A percentile compares a stretch with the other conserved stretches of the same genome.
Evolutionary conservation across 1,140 invertebrate genomes (phyloP).

Genomic region (Drosophila dunni): DNA sequence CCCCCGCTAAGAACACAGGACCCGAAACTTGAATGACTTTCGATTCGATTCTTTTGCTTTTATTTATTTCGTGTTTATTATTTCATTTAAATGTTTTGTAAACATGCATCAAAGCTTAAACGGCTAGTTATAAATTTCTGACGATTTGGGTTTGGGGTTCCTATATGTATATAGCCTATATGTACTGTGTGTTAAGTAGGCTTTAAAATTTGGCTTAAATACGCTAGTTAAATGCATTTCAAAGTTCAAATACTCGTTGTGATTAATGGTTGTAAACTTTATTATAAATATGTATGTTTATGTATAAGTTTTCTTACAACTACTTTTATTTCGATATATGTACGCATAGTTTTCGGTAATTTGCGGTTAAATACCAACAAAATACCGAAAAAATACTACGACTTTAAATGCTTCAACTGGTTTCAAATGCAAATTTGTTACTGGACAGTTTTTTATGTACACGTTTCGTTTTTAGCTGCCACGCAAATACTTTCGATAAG

Average conservation of each 20-base stretch:
- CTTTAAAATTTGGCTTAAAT: constrained; percentile 62
- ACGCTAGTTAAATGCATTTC: constrained; percentile 5
- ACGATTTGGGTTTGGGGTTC: constrained; percentile 24
- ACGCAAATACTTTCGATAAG: constrained; percentile 69
- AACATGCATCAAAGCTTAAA: constrained; percentile 82
- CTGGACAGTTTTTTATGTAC: constrained; percentile 56
- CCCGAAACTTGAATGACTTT: constrained; percentile 29
- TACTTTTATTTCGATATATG: constrained; percentile 14
- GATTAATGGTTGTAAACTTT: constrained; percentile 42
- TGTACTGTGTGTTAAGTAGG: constrained; percentile 21
- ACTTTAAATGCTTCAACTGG: constrained; percentile 80
- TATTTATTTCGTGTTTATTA: constrained; percentile 50
- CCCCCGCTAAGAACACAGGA: background rate
- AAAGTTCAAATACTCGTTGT: constrained; percentile 60
- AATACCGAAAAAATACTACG: constrained; percentile 21
- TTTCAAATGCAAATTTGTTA: constrained; percentile 66
- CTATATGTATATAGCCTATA: constrained; percentile 18
- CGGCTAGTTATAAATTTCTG: constrained; percentile 72
- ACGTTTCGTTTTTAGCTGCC: constrained; percentile 70
- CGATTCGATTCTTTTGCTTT: constrained; percentile 13
- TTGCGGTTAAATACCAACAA: background rate
- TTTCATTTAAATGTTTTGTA: constrained; percentile 82
- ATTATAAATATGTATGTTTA: constrained; percentile 13
- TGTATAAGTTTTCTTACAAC: background rate
- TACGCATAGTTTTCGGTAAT: constrained; percentile 11